Evolutionary conservation across 2,888 invertebrate species (phyloP), one percentile per base, ranked within the genome.

Genomic region (Ligdia adustata): DNA sequence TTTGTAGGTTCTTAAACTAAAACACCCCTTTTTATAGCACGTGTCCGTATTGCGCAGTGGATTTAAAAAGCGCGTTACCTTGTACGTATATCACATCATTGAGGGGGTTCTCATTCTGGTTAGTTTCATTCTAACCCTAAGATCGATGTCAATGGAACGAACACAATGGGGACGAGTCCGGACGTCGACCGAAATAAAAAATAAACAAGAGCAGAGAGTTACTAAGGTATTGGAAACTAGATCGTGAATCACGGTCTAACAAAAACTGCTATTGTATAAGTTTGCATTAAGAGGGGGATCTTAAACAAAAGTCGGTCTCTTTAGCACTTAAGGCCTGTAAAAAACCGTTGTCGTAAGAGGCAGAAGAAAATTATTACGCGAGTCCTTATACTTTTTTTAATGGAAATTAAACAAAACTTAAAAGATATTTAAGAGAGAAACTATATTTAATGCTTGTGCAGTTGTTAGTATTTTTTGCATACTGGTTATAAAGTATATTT

Each of bases 161-260:
- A 60, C 64, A 79, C 76, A 79, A 79, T 78, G 73, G 72, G 75
- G 72, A 74, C 74, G 75, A 55, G 57, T 56, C 60, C 83, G 87
- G 84, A 72, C 85, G 75, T 85, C 87, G 85, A 88, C 87, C 84
- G 83, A 80, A 80, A 80, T 79, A 83, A 85, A 81, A 86, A 85
- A 80, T 73, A 76, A 79, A 81, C 68, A 71, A 74, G 68, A 71
- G 68, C 61, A 68, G 66, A 66, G 66, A 60, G 66, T 69, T 64
- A 66, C 69, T 72, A 62, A 78, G 77, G 75, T 76, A 79, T 79
- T 71, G 67, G 72, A 71, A 81, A 78, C 78, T 79, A 69, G 78
- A 74, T 66, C 69, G 67, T 77, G 77, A 81, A 75, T 79, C 76
- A 73, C 64, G 59, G 56, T 33, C 59, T 55, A 66, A 37, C 52